Conservation (phyloP, 2,888 invertebrate species). For the Spisula subtruncata region DNA sequence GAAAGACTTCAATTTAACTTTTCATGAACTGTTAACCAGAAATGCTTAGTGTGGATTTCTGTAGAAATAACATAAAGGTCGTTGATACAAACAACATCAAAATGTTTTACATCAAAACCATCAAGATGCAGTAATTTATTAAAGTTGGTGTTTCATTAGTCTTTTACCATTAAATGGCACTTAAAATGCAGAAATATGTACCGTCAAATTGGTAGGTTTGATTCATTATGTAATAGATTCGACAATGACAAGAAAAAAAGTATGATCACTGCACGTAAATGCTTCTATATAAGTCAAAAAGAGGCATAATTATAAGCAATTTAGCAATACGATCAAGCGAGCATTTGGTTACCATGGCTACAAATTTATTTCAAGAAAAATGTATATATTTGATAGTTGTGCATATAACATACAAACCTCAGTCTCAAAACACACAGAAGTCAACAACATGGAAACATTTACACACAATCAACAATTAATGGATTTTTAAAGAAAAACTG, state of each 20-base stretch:
- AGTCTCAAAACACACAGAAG: neutral
- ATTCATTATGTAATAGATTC: too few species aligned
- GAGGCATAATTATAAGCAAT: conserved; percentile 14
- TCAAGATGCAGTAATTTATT: too few species aligned
- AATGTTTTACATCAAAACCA: too few species aligned
- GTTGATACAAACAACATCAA: too few species aligned
- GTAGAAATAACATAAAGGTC: too few species aligned
- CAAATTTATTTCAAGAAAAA: conserved; percentile 7
- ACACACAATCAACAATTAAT: conserved; percentile 5
- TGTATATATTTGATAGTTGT: neutral
- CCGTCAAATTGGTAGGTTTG: too few species aligned
- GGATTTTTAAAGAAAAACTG: neutral
- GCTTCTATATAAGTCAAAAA: neutral
- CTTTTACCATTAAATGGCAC: too few species aligned
- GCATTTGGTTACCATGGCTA: conserved; percentile 14
- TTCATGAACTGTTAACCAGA: neutral
- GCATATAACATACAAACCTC: neutral
- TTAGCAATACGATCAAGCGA: neutral
- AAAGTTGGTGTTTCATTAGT: too few species aligned
- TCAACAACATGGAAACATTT: conserved; percentile 7
- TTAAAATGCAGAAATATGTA: too few species aligned
- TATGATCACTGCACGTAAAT: too few species aligned
- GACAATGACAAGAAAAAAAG: too few species aligned
- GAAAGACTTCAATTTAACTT: neutral
- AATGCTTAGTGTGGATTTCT: neutral